Evolutionary conservation across 2,113 vertebrate species (phyloP).

Genomic region (Axis porcinus): DNA sequence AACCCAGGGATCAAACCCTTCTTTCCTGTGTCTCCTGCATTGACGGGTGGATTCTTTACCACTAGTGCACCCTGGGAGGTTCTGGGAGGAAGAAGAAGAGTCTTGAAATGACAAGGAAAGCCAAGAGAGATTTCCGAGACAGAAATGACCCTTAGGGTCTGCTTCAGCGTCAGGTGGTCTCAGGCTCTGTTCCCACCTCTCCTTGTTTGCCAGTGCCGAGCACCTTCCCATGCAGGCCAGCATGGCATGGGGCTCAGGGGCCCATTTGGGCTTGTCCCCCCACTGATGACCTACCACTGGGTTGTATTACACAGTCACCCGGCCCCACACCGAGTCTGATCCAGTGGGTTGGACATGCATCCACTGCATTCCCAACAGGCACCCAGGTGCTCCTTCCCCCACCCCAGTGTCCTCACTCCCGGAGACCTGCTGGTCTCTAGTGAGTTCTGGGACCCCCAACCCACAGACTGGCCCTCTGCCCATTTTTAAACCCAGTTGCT

Average conservation of each 20-base stretch:
- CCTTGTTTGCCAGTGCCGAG: not conserved
- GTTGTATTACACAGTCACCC: not conserved
- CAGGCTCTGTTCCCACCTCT: not conserved
- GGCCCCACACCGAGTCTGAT: not conserved
- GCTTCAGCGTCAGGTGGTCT: fast-evolving
- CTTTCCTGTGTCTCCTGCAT: not conserved
- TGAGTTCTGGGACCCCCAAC: not conserved
- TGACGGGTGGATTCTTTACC: not conserved
- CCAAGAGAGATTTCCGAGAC: not conserved
- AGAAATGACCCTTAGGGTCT: not conserved
- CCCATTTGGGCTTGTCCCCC: not conserved
- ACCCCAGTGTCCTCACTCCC: not conserved
- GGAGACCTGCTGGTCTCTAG: not conserved
- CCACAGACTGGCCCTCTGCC: not conserved
- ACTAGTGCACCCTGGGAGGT: not conserved
- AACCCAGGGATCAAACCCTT: not conserved
- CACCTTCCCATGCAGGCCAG: fast-evolving
- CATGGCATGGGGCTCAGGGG: not conserved
- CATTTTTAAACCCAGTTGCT: not conserved
- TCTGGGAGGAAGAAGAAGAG: not conserved
- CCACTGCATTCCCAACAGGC: not conserved
- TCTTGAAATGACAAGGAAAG: not conserved
- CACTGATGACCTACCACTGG: not conserved
- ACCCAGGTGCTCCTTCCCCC: not conserved
- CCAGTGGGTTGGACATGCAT: not conserved